These are phyloP conservation scores for Chlorospingus flavigularis DNA, from an alignment of 2,797 vertebrate species.

Conservation along the genomic window DNA sequence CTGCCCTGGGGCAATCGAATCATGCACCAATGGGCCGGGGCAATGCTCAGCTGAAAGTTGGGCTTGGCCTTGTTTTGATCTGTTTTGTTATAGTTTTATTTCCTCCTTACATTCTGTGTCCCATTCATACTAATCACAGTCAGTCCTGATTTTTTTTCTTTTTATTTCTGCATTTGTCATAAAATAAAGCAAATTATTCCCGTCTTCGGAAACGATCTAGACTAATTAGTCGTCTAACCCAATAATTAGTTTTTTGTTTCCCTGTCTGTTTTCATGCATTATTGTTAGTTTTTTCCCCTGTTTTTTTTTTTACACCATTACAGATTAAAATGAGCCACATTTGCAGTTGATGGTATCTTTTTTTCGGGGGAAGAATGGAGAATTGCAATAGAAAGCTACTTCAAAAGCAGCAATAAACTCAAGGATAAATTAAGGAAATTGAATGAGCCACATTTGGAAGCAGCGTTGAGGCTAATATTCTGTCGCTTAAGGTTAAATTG, in stretches of 20 bases:
- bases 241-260: slow-evolving; percentile 87
- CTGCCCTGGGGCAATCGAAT: slow-evolving; percentile 62
- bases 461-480: slow-evolving; percentile 80
- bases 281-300: slow-evolving; percentile 81
- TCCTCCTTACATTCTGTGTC: slow-evolving; percentile 77
- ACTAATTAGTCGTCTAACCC: slow-evolving; percentile 86
- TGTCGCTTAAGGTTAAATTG: slow-evolving; percentile 85
- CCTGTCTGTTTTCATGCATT: slow-evolving; percentile 84
- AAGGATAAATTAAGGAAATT: slow-evolving; percentile 87
- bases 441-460: slow-evolving; percentile 85
- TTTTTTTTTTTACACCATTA: slow-evolving; percentile 80
- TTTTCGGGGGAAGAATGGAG: slow-evolving; percentile 79
- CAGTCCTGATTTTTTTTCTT: slow-evolving; percentile 79
- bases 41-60: slow-evolving; percentile 72
- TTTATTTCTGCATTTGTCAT: slow-evolving; percentile 87
- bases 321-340: slow-evolving; percentile 84
- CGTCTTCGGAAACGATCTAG: slow-evolving; percentile 83
- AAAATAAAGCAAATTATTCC: slow-evolving; percentile 87
- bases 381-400: slow-evolving; percentile 80
- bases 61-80: slow-evolving; percentile 76
- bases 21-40: slow-evolving; percentile 47
- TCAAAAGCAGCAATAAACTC: slow-evolving; percentile 84
- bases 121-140: slow-evolving; percentile 82
- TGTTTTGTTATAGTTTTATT: slow-evolving; percentile 79
- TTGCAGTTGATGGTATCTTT: slow-evolving; percentile 83